A percentile compares a stretch with the other conserved stretches of the same genome.
phyloP scores from a whole-genome alignment of 2,113 vertebrate genomes.

The Tapirus terrestris region DNA sequence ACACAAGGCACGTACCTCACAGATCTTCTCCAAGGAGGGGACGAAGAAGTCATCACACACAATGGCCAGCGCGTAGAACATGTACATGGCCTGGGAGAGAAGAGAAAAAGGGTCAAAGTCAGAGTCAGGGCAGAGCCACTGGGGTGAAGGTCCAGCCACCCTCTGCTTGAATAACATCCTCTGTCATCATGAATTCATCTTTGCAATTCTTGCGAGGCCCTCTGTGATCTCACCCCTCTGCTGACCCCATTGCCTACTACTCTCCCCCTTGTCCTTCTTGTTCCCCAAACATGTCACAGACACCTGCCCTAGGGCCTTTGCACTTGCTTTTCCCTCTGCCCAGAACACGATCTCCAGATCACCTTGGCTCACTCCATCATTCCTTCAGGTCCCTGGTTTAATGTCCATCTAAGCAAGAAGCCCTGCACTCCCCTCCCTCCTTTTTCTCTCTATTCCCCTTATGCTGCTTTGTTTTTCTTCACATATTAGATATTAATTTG shows the following conservation, averaged over 20 bases:
- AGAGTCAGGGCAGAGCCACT: not conserved
- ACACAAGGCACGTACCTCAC: conserved; percentile 90
- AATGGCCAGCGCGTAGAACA: conserved; percentile 97
- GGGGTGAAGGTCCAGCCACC: not conserved
- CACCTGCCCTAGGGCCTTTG: not conserved
- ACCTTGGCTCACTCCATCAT: not conserved
- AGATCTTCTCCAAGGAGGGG: conserved; percentile 97
- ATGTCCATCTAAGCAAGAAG: not conserved
- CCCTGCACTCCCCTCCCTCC: not conserved
- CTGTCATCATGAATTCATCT: not conserved
- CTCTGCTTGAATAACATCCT: not conserved
- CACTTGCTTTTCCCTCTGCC: not conserved
- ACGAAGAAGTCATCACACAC: conserved; percentile 99
- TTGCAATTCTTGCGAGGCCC: not conserved
- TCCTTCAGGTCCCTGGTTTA: not conserved
- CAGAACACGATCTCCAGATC: not conserved
- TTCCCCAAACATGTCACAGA: not conserved
- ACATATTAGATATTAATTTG: not conserved
- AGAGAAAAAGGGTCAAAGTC: conserved; percentile 32
- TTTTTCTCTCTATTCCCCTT: not conserved
- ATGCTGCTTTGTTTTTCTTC: not conserved
- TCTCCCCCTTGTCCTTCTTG: not conserved
- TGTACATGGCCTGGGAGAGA: conserved; percentile 94
- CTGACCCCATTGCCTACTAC: not conserved
- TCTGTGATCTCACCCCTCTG: accelerated